Evolutionary conservation across 64 coral and sea anemone species (phyloP).

Genomic region (Pachyseris speciosa): DNA sequence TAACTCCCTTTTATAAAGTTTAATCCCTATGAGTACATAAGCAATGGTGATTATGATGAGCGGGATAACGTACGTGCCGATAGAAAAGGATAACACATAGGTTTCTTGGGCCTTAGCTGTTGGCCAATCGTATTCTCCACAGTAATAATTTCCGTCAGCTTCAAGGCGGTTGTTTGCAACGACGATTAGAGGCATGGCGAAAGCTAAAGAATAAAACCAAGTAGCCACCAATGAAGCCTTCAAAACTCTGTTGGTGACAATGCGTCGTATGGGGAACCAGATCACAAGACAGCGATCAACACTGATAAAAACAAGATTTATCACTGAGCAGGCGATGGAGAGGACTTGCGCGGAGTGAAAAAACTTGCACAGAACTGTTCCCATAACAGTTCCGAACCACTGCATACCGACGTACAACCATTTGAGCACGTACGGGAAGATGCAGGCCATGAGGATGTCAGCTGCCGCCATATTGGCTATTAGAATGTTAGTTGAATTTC

Average conservation of each 20-base stretch:
- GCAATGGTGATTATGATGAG: conserved; percentile 63
- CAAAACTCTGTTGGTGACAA: conserved; percentile 67
- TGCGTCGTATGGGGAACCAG: conserved; percentile 58
- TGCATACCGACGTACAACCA: conserved; percentile 62
- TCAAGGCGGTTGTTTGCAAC: background rate
- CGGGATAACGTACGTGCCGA: conserved; percentile 65
- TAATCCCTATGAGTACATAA: conserved; percentile 66
- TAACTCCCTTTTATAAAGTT: conserved; percentile 69
- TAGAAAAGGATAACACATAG: conserved; percentile 29
- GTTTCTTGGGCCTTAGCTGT: background rate
- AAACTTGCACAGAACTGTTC: conserved; percentile 61
- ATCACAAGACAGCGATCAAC: conserved; percentile 84
- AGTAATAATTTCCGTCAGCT: background rate
- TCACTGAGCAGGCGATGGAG: conserved; percentile 75
- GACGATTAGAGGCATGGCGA: conserved; percentile 64
- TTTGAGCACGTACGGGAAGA: conserved; percentile 71
- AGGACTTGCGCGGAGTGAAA: conserved; percentile 24
- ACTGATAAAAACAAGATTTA: conserved; percentile 79
- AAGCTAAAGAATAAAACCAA: conserved; percentile 49
- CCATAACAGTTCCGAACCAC: conserved; percentile 78
- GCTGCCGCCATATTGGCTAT: conserved; percentile 88
- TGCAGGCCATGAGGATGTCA: conserved; percentile 70
- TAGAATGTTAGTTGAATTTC: conserved; percentile 86
- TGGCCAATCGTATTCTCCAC: background rate
- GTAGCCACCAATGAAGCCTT: conserved; percentile 55